Base-by-base conservation (phyloP, 2,113 vertebrate species). In the Phyllostomus discolor region DNA sequence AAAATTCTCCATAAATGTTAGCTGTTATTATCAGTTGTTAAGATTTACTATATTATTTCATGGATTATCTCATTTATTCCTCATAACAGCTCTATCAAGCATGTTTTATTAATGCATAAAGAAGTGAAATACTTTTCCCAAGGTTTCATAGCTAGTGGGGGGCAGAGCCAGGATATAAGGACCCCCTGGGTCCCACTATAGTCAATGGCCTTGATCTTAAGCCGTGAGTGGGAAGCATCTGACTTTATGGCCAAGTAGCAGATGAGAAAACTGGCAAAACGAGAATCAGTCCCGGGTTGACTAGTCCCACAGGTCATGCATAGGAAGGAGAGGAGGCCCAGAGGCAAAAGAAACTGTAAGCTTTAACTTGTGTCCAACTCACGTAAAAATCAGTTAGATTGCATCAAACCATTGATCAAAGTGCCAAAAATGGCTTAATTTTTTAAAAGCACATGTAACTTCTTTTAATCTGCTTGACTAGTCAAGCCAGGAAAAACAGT, bases 401-500 rank as follows among this genome's bases (percentile, higher is more conserved):
- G 95, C 85, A 88, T 92, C 78, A 97, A 88, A 91, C 73, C 82
- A 76, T 66, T 79, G 85, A 90, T 84, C 92, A 89, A 97, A 93
- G 94, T 80, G 41, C 94, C 89, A 91, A 81, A 94, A 93, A 89
- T 83, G 7, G 33, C 62, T 96, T 94, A 81, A 70, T 94, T 76
- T 96, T 96, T 96, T 97, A 10, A 70, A 96, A 95, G 22, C 64
- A 88, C 73, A 72, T 80, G 75, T 75, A 92, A 96, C 78, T 88
- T 86, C 66, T 95, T 96, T 96, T 93, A 48, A 95, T 97, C 64
- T 89, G 96, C 96, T 97, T 98, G 97, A 91, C 94, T 96, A 43
- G 38, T 95, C 97, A 97, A 97, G 97, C 93, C 85, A 89, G 67
- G 72, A 95, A 93, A 97, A 96, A 97, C 76, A 95, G 85, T 70